phyloP scores from a whole-genome alignment of 92 coral and sea anemone genomes.

The Hydrozoanthus gracilis region DNA sequence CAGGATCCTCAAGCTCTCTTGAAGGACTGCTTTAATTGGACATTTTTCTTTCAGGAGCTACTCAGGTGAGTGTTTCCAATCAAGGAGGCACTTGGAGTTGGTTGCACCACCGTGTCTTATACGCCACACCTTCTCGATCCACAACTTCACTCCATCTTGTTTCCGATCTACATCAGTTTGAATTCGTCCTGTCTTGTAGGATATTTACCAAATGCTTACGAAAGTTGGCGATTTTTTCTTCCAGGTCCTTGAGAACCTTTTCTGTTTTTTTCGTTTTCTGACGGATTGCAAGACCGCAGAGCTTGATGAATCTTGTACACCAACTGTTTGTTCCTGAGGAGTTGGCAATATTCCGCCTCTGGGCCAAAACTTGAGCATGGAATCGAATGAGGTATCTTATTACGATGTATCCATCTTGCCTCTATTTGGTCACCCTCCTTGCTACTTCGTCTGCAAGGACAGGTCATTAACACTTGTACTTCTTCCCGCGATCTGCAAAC shows the following conservation, averaged over 20 bases:
- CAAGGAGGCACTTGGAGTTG: slow-evolving; percentile 15
- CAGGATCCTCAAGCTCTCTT: slow-evolving; percentile 39
- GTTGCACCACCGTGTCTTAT: neutral
- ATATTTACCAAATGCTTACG: slow-evolving; percentile 37
- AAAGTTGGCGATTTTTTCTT: slow-evolving; percentile 48
- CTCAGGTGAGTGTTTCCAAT: neutral
- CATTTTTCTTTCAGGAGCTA: neutral
- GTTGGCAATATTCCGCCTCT: slow-evolving; percentile 38
- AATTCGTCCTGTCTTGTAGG: slow-evolving; percentile 38
- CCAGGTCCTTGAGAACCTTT: slow-evolving; percentile 50
- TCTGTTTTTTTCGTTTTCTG: slow-evolving; percentile 57
- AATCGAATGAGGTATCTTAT: slow-evolving; percentile 49
- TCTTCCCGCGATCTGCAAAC: slow-evolving; percentile 32
- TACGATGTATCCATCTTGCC: slow-evolving; percentile 44
- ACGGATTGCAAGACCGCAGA: slow-evolving; percentile 43
- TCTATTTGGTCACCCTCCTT: slow-evolving; percentile 52
- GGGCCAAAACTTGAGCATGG: slow-evolving; percentile 39
- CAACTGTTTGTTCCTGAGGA: slow-evolving; percentile 44
- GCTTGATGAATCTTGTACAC: slow-evolving; percentile 44
- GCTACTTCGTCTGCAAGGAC: slow-evolving; percentile 27
- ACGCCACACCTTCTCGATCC: slow-evolving; percentile 15
- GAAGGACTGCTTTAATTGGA: slow-evolving; percentile 24
- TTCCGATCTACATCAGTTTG: slow-evolving; percentile 24
- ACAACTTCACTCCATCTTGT: neutral
- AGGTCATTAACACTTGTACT: slow-evolving; percentile 32